phyloP scores from a whole-genome alignment of 2,888 invertebrate genomes.

The Dicranocentrus wangi region DNA sequence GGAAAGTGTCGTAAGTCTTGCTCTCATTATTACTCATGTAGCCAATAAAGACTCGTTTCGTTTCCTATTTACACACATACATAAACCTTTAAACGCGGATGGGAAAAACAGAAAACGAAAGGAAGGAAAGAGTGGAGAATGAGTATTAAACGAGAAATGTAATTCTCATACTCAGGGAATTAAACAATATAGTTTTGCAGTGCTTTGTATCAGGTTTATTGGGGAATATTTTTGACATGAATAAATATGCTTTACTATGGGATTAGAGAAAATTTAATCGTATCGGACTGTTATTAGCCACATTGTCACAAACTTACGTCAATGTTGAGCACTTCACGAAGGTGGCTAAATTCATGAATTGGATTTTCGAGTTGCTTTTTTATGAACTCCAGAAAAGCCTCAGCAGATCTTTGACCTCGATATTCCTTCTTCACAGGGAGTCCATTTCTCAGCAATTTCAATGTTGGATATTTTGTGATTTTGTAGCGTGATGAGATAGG shows the following conservation, averaged over 20 bases:
- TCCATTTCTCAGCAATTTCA: slow-evolving; percentile 94
- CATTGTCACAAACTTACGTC: slow-evolving; percentile 77
- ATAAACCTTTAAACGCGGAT: too few relatives aligned
- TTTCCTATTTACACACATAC: too few relatives aligned
- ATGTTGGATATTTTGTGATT: slow-evolving; percentile 97
- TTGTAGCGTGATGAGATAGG: slow-evolving; percentile 91
- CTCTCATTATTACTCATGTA: slow-evolving; percentile 89
- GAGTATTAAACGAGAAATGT: too few relatives aligned
- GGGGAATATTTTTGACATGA: too few relatives aligned
- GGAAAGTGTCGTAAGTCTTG: slow-evolving; percentile 86
- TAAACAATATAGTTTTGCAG: too few relatives aligned
- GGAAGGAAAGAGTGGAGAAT: too few relatives aligned
- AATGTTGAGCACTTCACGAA: slow-evolving; percentile 83
- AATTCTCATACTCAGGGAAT: too few relatives aligned
- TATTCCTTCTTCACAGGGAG: slow-evolving; percentile 92
- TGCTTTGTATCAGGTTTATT: too few relatives aligned
- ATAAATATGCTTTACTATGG: too few relatives aligned
- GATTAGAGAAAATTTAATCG: too few relatives aligned
- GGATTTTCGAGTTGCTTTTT: slow-evolving; percentile 91
- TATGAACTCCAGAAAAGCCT: slow-evolving; percentile 91
- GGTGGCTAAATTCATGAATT: slow-evolving; percentile 83
- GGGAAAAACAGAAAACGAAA: too few relatives aligned
- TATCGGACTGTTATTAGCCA: too few relatives aligned
- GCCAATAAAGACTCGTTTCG: slow-evolving; percentile 87
- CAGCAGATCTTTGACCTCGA: slow-evolving; percentile 89